A percentile compares a stretch with the other conserved stretches of the same genome.
Conservation (phyloP, 1,140 invertebrate species). For the Argopecten irradians region DNA sequence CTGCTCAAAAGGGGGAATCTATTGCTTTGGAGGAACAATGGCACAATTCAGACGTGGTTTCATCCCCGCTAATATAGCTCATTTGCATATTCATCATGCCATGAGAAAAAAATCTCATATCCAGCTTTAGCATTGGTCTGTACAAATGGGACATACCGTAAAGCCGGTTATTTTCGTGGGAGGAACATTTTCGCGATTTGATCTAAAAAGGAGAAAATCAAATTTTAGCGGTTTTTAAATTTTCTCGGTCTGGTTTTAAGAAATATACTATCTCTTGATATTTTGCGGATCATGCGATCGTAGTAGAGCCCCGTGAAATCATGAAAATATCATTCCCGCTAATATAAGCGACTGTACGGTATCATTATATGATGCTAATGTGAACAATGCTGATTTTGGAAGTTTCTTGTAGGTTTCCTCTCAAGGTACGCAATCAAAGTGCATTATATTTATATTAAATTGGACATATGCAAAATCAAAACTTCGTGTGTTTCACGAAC, state of each 20-base stretch:
- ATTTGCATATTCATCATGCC: not conserved
- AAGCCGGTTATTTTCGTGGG: no score
- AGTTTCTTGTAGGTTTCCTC: not conserved
- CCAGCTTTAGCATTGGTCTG: not conserved
- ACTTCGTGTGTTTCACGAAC: not conserved
- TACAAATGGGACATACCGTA: not conserved
- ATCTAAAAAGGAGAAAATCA: no score
- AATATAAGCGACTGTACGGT: no score
- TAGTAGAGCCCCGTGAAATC: no score
- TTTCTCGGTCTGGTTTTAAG: no score
- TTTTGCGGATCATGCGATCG: no score
- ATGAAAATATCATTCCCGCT: no score
- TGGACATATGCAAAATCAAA: not conserved
- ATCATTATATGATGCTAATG: not conserved
- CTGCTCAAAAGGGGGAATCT: not conserved
- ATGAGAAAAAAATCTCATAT: not conserved
- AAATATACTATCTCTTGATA: no score
- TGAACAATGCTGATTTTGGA: not conserved
- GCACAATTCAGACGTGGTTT: not conserved
- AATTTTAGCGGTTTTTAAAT: no score
- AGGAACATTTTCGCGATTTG: no score
- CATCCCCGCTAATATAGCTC: not conserved
- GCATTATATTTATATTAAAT: not conserved
- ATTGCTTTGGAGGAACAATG: not conserved
- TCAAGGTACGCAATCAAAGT: not conserved